These are phyloP conservation scores for Coccyzus lansbergi DNA, from an alignment of 2,797 vertebrate species.

Conservation along the genomic window DNA sequence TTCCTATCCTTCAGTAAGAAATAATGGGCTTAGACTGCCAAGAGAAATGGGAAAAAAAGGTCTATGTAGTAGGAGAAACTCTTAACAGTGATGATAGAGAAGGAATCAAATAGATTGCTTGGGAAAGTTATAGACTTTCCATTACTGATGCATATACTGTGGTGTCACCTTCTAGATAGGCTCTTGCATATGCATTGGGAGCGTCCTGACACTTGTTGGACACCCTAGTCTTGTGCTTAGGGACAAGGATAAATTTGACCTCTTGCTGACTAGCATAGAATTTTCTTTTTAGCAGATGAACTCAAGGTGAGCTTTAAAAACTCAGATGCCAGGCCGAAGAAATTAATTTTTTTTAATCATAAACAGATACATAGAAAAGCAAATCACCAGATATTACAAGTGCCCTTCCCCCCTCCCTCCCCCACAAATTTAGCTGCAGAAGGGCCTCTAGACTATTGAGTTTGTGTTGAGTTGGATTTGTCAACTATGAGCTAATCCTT, in stretches of 20 bases:
- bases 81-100: neutral
- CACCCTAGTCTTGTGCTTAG: neutral
- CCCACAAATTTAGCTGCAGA: neutral
- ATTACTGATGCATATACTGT: neutral
- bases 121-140: neutral
- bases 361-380: neutral
- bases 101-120: neutral
- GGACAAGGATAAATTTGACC: neutral
- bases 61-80: neutral
- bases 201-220: neutral
- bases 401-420: no score
- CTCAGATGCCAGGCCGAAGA: neutral
- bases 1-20: neutral
- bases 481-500: neutral
- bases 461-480: neutral
- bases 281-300: neutral
- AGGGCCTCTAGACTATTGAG: neutral
- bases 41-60: neutral
- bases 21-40: neutral
- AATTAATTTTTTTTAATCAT: neutral
- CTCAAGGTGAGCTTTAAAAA: neutral
- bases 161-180: neutral
- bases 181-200: neutral
- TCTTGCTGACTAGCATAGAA: neutral
- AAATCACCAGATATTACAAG: neutral